phyloP scores from a whole-genome alignment of 2,113 vertebrate species.

The Scomber japonicus region DNA sequence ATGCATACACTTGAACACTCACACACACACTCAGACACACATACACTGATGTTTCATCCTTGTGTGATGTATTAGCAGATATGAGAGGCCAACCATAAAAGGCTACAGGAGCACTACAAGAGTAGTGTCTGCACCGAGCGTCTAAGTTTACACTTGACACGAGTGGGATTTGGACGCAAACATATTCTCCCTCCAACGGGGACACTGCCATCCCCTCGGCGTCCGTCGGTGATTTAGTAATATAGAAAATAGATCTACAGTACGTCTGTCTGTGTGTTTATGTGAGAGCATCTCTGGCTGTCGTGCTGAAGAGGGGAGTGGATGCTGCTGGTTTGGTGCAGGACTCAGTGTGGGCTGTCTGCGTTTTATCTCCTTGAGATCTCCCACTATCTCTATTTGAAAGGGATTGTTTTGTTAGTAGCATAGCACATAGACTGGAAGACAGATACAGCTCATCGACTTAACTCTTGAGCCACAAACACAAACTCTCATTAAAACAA shows the following conservation, averaged over 20 bases:
- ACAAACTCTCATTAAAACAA: neutral
- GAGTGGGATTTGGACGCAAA: slow-evolving; percentile 62
- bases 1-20: neutral
- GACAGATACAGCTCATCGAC: too few species aligned
- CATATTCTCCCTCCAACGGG: slow-evolving; percentile 39
- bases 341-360: slow-evolving; percentile 42
- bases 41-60: slow-evolving; percentile 50
- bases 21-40: neutral
- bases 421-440: neutral
- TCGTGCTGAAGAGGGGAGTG: neutral
- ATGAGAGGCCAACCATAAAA: slow-evolving; percentile 79
- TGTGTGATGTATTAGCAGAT: slow-evolving; percentile 57
- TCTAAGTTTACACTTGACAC: slow-evolving; percentile 70
- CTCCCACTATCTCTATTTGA: neutral
- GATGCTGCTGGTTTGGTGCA: slow-evolving; percentile 56
- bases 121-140: slow-evolving; percentile 39
- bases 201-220: slow-evolving; percentile 53
- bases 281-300: slow-evolving; percentile 65
- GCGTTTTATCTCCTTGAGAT: slow-evolving; percentile 21
- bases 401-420: neutral
- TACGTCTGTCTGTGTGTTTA: slow-evolving; percentile 63
- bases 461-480: too few species aligned
- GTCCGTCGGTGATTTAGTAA: slow-evolving; percentile 61
- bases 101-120: slow-evolving; percentile 57
- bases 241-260: slow-evolving; percentile 52